These are phyloP conservation scores for Halictus ligatus DNA, from an alignment of 2,888 invertebrate species.

Conservation along the genomic window DNA sequence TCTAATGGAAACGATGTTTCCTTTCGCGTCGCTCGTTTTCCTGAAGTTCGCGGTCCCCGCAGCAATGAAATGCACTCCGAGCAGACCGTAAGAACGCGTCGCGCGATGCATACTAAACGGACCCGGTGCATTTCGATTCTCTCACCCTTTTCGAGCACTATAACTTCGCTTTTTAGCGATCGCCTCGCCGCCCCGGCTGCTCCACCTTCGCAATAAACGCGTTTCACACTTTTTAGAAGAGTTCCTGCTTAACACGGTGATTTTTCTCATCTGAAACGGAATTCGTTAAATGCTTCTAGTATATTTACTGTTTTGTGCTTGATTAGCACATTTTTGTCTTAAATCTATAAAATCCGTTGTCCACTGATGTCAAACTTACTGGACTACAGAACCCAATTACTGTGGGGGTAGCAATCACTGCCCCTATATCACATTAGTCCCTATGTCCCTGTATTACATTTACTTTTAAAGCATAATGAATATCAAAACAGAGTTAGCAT, in stretches of 20 bases:
- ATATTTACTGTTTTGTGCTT: too few species aligned
- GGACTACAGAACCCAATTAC: too few species aligned
- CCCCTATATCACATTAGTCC: too few species aligned
- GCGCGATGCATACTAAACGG: constrained; percentile 10
- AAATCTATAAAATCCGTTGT: too few species aligned
- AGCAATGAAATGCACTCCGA: constrained; percentile 16
- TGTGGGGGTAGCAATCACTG: too few species aligned
- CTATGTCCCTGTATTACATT: too few species aligned
- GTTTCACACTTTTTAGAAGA: not conserved
- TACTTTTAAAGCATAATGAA: too few species aligned
- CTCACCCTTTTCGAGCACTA: not conserved
- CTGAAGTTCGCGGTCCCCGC: constrained; percentile 11
- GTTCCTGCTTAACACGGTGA: not conserved
- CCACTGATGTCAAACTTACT: too few species aligned
- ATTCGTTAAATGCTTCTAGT: too few species aligned
- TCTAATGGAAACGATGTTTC: constrained; percentile 15
- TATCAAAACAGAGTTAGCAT: too few species aligned
- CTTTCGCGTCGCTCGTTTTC: not conserved
- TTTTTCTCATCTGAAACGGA: not conserved
- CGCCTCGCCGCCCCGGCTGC: not conserved
- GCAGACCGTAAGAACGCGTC: not conserved
- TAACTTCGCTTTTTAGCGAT: not conserved
- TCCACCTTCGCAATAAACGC: not conserved
- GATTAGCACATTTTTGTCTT: too few species aligned
- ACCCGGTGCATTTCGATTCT: not conserved